phyloP scores from a whole-genome alignment of 2,888 invertebrate genomes.

The Eurois occulta region DNA sequence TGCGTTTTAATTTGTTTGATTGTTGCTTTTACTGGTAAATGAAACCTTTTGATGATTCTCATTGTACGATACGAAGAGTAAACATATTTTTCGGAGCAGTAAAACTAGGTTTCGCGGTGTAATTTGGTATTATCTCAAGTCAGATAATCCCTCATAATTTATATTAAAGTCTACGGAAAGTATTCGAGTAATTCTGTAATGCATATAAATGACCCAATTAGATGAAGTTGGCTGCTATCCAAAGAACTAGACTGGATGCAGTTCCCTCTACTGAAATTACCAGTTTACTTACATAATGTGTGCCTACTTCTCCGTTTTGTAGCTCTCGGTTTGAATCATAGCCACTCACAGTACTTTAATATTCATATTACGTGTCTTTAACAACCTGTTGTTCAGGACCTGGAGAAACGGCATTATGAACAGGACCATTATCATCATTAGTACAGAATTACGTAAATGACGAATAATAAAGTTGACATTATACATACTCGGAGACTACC shows the following conservation, averaged over 20 bases:
- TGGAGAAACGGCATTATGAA: conserved; percentile 57
- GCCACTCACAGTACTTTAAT: conserved; percentile 43
- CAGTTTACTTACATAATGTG: conserved; percentile 68
- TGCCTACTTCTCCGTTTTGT: conserved; percentile 48
- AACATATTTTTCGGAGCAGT: conserved; percentile 21
- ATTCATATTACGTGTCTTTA: conserved; percentile 44
- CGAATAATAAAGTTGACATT: conserved; percentile 69
- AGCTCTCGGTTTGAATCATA: conserved; percentile 46
- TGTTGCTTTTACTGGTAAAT: neutral
- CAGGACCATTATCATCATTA: conserved; percentile 68
- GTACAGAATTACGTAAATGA: conserved; percentile 69
- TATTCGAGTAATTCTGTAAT: conserved; percentile 77
- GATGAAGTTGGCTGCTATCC: conserved; percentile 81
- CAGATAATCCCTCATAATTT: conserved; percentile 66
- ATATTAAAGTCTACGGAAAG: conserved; percentile 64
- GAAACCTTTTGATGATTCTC: neutral
- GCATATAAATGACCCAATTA: conserved; percentile 83
- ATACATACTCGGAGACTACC: conserved; percentile 60
- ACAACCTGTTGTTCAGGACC: conserved; percentile 49
- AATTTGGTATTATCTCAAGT: conserved; percentile 57
- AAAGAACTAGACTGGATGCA: conserved; percentile 75
- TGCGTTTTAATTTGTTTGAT: neutral
- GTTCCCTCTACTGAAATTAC: conserved; percentile 77
- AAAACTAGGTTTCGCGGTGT: conserved; percentile 33
- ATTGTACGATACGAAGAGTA: neutral